Conservation (phyloP, 2,888 invertebrate genomes). For the Atethmia centrago region DNA sequence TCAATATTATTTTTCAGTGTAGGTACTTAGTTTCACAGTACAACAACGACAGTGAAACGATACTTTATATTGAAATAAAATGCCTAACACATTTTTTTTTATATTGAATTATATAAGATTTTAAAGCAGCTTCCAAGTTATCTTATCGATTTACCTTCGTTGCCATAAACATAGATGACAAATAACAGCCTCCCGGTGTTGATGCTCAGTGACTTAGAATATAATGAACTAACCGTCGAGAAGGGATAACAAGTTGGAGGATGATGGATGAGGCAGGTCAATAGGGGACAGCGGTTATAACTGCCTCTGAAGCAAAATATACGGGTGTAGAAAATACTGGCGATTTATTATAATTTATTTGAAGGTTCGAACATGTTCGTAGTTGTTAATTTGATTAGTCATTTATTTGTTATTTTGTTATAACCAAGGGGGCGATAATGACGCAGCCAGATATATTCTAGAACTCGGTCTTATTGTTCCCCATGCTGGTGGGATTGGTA, state of each 20-base stretch:
- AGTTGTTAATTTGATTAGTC: background rate
- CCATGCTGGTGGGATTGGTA: background rate
- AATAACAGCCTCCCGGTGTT: conserved; percentile 34
- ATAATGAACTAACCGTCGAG: conserved; percentile 57
- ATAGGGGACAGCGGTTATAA: conserved; percentile 50
- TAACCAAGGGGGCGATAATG: background rate
- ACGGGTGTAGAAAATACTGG: conserved; percentile 40
- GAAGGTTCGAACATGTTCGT: conserved; percentile 12
- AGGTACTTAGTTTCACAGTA: background rate
- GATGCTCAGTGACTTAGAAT: conserved; percentile 42
- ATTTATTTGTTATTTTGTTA: background rate
- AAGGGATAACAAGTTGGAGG: conserved; percentile 59
- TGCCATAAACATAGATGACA: conserved; percentile 30
- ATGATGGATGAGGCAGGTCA: conserved; percentile 67
- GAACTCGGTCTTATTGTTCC: background rate
- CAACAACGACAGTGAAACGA: background rate
- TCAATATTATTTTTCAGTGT: background rate
- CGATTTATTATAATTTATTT: conserved; percentile 47
- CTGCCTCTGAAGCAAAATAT: conserved; percentile 48
- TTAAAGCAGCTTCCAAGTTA: background rate
- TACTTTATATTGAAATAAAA: background rate
- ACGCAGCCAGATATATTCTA: background rate
- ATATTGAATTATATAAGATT: background rate
- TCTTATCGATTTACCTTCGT: conserved; percentile 19
- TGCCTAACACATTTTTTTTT: background rate